Conservation (phyloP, 2,113 vertebrate genomes). For the Mormoops blainvillei region DNA sequence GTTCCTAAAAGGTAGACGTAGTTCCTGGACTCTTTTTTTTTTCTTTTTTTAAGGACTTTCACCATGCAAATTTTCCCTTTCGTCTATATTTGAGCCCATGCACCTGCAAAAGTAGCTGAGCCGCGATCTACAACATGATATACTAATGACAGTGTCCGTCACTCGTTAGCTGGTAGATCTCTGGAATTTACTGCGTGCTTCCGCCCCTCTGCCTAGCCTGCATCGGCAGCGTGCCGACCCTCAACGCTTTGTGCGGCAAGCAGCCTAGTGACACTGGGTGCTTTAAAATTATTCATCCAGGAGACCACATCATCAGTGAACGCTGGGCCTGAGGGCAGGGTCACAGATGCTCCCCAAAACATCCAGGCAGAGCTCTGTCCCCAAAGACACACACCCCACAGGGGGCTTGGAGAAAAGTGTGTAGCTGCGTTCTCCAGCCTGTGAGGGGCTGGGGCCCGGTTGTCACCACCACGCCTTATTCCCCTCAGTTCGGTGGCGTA, state of each 20-base stretch:
- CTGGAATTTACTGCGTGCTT: not conserved
- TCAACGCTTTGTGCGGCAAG: not conserved
- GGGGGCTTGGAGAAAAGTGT: not conserved
- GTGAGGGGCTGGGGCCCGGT: not conserved
- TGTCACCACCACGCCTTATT: not conserved
- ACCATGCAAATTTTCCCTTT: not conserved
- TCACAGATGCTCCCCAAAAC: accelerated
- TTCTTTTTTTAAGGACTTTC: not conserved
- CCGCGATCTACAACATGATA: not conserved
- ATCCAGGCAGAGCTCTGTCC: not conserved
- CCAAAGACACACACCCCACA: not conserved
- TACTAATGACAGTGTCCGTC: not conserved
- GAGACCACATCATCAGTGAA: not conserved
- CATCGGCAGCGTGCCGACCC: not conserved
- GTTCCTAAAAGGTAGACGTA: no score
- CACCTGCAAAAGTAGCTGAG: not conserved
- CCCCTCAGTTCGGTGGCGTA: not conserved
- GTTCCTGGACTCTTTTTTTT: not conserved
- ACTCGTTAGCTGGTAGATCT: not conserved
- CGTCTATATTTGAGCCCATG: not conserved
- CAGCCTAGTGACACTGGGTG: not conserved
- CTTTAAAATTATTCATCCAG: not conserved
- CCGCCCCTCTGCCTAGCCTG: not conserved
- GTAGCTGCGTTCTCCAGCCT: not conserved
- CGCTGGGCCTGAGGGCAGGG: not conserved